A percentile compares a stretch with the other conserved stretches of the same genome.
These are phyloP conservation scores for Masnerella sp. DNA, from an alignment of 2,888 invertebrate species.

Conservation along the genomic window DNA sequence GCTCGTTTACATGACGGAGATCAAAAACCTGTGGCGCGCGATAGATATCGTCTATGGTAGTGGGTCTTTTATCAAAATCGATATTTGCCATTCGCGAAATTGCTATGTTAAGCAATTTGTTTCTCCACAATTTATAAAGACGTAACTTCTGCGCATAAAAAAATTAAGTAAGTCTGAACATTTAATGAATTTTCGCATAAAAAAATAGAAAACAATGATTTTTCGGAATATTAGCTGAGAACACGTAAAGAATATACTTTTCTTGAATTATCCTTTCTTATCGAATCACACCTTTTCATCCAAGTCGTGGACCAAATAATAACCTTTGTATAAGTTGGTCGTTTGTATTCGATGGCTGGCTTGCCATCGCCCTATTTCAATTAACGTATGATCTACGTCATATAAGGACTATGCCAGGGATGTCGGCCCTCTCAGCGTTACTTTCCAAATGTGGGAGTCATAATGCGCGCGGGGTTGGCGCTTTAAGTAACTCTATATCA, in stretches of 20 bases:
- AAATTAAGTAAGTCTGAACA: slow-evolving; percentile 11
- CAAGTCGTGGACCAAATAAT: slow-evolving; percentile 72
- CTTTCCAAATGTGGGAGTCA: slow-evolving; percentile 72
- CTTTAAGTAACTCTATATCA: slow-evolving; percentile 78
- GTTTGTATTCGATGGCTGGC: slow-evolving; percentile 77
- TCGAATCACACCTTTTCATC: slow-evolving; percentile 52
- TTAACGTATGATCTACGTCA: slow-evolving; percentile 78
- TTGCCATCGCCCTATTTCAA: slow-evolving; percentile 76
- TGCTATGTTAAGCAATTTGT: slow-evolving; percentile 26
- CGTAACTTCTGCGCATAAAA: slow-evolving; percentile 3
- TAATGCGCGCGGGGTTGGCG: slow-evolving; percentile 73
- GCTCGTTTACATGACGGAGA: slow-evolving; percentile 73
- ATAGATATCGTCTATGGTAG: slow-evolving; percentile 29
- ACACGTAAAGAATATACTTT: slow-evolving; percentile 38
- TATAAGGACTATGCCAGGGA: slow-evolving; percentile 67
- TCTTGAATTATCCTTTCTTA: slow-evolving; percentile 47
- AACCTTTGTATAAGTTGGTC: slow-evolving; percentile 78
- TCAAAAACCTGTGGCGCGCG: slow-evolving; percentile 58
- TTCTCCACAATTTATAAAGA: neutral
- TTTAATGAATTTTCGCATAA: slow-evolving; percentile 1
- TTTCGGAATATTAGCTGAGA: slow-evolving; percentile 65
- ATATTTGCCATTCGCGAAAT: slow-evolving; percentile 46
- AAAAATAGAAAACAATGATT: slow-evolving; percentile 66
- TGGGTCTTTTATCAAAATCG: slow-evolving; percentile 52
- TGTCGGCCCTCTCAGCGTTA: slow-evolving; percentile 64